phyloP scores from a whole-genome alignment of 2,797 vertebrate genomes.

The Gallirallus australis region DNA sequence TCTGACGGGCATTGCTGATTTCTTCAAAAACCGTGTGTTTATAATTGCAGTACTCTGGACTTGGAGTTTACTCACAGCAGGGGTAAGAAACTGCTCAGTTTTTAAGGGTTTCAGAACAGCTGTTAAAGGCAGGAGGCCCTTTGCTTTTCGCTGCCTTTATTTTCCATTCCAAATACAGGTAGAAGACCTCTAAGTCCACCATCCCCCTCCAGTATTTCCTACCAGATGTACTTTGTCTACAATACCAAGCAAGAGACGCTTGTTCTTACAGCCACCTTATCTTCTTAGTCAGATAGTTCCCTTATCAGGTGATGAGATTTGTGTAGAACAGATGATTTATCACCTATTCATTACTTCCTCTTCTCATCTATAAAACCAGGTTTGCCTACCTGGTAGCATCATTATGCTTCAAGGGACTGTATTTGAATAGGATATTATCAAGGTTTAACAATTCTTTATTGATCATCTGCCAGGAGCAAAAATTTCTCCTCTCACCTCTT shows the following conservation, averaged over 20 bases:
- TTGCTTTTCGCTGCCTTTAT: neutral
- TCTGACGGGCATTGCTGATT: neutral
- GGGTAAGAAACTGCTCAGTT: neutral
- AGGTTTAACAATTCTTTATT: slow-evolving; percentile 4
- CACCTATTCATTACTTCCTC: neutral
- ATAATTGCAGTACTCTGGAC: accelerated
- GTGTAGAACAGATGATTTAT: neutral
- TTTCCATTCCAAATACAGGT: neutral
- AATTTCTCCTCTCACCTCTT: neutral
- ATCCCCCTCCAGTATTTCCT: neutral
- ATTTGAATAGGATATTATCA: neutral
- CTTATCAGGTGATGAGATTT: neutral
- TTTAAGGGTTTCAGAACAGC: neutral
- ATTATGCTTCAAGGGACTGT: neutral
- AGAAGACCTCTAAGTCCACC: neutral
- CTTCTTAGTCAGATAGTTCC: neutral
- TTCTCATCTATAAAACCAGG: neutral
- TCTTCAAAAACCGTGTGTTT: neutral
- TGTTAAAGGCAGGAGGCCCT: neutral
- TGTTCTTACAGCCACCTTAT: neutral
- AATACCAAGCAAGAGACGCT: neutral
- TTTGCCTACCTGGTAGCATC: neutral
- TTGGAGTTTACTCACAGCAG: neutral
- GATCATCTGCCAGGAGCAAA: neutral
- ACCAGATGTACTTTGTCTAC: neutral